A percentile compares a stretch with the other conserved stretches of the same genome.
These are phyloP conservation scores for Druceiella hillmani DNA, from an alignment of 2,888 invertebrate genomes.

Conservation along the genomic window DNA sequence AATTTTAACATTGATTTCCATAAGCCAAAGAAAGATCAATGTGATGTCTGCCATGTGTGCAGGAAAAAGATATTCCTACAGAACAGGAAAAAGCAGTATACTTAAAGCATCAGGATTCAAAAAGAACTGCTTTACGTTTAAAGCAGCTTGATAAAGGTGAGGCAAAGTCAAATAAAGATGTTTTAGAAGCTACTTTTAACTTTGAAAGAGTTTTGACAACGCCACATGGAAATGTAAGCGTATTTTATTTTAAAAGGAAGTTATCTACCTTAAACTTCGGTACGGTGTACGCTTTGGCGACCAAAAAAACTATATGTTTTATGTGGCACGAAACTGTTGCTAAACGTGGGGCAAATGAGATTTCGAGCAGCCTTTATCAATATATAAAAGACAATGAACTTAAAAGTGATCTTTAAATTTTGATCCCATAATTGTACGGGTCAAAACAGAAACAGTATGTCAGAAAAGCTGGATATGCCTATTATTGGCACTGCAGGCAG, in stretches of 20 bases:
- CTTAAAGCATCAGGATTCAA: constrained; percentile 1
- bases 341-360: constrained; percentile 24
- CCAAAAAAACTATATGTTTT: constrained; percentile 21
- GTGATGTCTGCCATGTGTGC: constrained; percentile 14
- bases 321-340: constrained; percentile 25
- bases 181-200: constrained; percentile 17
- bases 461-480: too few species aligned
- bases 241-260: constrained; percentile 20
- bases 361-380: constrained; percentile 20
- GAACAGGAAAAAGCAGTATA: constrained; percentile 8
- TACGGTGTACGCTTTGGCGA: constrained; percentile 18
- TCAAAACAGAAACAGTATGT: too few species aligned
- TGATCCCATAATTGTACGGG: too few species aligned
- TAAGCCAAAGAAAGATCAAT: constrained; percentile 19
- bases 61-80: constrained; percentile 7
- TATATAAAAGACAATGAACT: constrained; percentile 17
- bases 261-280: constrained; percentile 22
- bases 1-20: constrained; percentile 20
- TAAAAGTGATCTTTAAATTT: too few species aligned
- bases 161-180: not conserved
- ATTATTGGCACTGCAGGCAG: too few species aligned
- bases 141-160: constrained; percentile 5
- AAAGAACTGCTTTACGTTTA: constrained; percentile 1
- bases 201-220: constrained; percentile 20
- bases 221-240: constrained; percentile 14